Evolutionary conservation across 1,140 invertebrate genomes (phyloP), one percentile per base, ranked within the genome.

Genomic region (Zaprionus ornatus): DNA sequence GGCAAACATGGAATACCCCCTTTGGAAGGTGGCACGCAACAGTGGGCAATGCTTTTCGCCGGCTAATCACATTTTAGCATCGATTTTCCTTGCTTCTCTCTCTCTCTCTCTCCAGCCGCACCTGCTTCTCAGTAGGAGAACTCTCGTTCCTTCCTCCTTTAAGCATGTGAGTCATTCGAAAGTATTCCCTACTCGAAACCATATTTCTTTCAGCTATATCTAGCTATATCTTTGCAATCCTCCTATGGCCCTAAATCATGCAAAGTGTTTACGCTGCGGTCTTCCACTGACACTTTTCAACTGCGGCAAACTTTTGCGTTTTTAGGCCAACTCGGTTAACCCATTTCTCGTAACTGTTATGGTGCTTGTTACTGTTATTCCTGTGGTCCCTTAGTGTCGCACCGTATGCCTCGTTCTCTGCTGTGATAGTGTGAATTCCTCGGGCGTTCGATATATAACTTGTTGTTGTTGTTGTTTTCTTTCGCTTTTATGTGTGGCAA

Each of bases 301-400:
- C 77, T 90, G 84, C 85, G 85, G 86, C 81, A 88, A 88, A 85
- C 74, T 90, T 23, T 81, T 50, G 50, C 69, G 77, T 87, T 90
- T 88, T 90, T 84, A 84, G 85, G 84, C 84, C 84, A 88, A 76
- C 74, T 70, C 72, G 65, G 72, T 84, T 88, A 88, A 88, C 84
- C 84, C 84, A 88, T 88, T 88, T 88, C 57, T 62, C 21, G 19
- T n/a, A 54, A 48, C 48, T 54, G 17, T 48, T 55, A 25, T 37
- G 23, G 40, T 23, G n/a, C 4, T 10, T 25, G 21, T 50, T 40
- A 56, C 45, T 32, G 29, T 25, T 61, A 42, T 48, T 75, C 37
- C 50, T 9, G 52, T 37, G n/a, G 37, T 63, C 35, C 45, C 45
- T 10, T 19, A 19, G 17, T 48, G 37, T 15, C 12, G 37, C 15